Evolutionary conservation across 1,140 invertebrate species (phyloP).

Genomic region (Brachionus sp.): DNA sequence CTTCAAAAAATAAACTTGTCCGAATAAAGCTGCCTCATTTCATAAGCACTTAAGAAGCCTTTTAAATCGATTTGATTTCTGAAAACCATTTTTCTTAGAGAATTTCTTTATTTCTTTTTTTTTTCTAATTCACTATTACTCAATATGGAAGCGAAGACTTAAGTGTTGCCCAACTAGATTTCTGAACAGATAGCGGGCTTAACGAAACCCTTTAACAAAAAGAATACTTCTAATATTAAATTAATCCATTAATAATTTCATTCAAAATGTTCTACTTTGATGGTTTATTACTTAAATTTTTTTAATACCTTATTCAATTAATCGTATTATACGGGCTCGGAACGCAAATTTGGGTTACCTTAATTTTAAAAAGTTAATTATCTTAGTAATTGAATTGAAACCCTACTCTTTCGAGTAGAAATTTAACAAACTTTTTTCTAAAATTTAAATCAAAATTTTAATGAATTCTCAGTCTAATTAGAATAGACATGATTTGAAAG

Average conservation of each 20-base stretch:
- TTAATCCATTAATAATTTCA: neutral
- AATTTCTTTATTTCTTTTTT: too few species aligned
- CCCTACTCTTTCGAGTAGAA: neutral
- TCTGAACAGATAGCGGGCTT: neutral
- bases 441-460: neutral
- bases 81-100: neutral
- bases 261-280: neutral
- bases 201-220: neutral
- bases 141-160: neutral
- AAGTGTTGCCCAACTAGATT: neutral
- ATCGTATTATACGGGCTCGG: neutral
- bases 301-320: neutral
- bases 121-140: neutral
- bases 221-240: neutral
- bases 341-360: neutral
- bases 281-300: neutral
- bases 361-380: neutral
- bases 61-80: neutral
- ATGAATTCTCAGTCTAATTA: neutral
- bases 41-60: neutral
- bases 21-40: neutral
- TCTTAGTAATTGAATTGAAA: neutral
- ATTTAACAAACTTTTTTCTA: neutral
- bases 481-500: neutral
- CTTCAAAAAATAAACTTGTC: conserved; percentile 10